Conservation (phyloP, 2,797 vertebrate species). For the Lagorchestes hirsutus region DNA sequence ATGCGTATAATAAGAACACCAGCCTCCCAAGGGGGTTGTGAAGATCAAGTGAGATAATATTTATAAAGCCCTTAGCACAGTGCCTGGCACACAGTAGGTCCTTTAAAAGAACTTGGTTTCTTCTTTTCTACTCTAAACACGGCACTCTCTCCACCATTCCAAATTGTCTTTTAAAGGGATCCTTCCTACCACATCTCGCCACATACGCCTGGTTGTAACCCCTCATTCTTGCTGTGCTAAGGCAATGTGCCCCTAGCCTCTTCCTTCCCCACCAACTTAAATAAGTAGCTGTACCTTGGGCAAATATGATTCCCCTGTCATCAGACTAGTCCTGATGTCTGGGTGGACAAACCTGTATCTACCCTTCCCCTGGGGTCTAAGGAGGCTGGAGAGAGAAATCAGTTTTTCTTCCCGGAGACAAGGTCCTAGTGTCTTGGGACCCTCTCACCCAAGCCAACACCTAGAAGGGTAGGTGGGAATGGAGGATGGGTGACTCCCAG, state of each 20-base stretch:
- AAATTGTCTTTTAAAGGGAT: neutral
- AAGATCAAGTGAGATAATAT: neutral
- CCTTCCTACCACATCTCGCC: neutral
- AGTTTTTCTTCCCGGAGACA: too few relatives aligned
- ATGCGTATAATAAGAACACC: neutral
- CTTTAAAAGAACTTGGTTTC: neutral
- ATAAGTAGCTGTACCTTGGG: neutral
- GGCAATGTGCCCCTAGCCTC: neutral
- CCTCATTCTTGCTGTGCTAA: neutral
- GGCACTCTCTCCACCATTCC: neutral
- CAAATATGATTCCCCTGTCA: too few relatives aligned
- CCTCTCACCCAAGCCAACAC: neutral
- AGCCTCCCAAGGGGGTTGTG: neutral
- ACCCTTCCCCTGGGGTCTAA: too few relatives aligned
- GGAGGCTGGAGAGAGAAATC: neutral
- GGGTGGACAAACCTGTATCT: too few relatives aligned
- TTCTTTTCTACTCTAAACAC: neutral
- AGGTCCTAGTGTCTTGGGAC: neutral
- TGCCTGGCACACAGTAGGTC: neutral
- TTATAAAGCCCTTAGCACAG: neutral
- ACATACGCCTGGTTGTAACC: neutral
- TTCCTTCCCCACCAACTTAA: neutral
- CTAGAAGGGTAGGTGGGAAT: neutral
- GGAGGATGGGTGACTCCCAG: neutral
- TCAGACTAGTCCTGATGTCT: too few relatives aligned